A percentile compares a stretch with the other conserved stretches of the same genome.
Evolutionary conservation across 1,140 invertebrate species (phyloP).

Genomic region (Caenorhabditis inopinata): DNA sequence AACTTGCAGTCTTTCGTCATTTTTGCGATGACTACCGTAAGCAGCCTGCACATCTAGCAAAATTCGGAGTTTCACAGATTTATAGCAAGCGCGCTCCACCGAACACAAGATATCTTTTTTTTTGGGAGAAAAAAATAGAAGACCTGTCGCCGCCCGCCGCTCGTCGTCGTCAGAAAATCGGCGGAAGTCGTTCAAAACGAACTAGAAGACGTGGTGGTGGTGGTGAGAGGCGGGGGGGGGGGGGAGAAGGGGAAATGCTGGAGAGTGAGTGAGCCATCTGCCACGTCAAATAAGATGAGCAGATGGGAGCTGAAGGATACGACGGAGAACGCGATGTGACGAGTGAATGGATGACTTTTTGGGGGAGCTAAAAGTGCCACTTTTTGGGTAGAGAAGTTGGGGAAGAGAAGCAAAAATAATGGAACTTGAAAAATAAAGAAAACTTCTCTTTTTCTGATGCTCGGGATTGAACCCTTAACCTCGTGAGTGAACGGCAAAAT

Average conservation of each 20-base stretch:
- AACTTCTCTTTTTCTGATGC: too few relatives aligned
- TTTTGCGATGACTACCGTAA: too few relatives aligned
- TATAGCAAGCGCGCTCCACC: too few relatives aligned
- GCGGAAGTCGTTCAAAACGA: background rate
- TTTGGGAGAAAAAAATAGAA: background rate
- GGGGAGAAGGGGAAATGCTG: background rate
- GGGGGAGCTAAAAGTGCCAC: background rate
- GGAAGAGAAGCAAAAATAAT: background rate
- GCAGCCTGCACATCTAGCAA: too few relatives aligned
- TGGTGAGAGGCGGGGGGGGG: too few relatives aligned
- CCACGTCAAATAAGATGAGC: constrained; percentile 3
- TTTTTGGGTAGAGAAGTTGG: background rate
- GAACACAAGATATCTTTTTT: too few relatives aligned
- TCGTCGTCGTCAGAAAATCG: background rate
- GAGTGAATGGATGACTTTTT: constrained; percentile 13
- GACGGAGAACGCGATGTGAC: background rate
- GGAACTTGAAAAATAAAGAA: too few relatives aligned
- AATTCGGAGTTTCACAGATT: too few relatives aligned
- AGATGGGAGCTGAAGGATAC: background rate
- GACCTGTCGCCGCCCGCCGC: background rate
- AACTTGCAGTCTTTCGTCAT: too few relatives aligned
- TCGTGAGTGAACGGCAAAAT: too few relatives aligned
- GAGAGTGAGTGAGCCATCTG: background rate
- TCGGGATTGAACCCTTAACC: too few relatives aligned
- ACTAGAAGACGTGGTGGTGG: background rate